phyloP scores from a whole-genome alignment of 2,113 vertebrate species.

The Neolamprologus falcicula region DNA sequence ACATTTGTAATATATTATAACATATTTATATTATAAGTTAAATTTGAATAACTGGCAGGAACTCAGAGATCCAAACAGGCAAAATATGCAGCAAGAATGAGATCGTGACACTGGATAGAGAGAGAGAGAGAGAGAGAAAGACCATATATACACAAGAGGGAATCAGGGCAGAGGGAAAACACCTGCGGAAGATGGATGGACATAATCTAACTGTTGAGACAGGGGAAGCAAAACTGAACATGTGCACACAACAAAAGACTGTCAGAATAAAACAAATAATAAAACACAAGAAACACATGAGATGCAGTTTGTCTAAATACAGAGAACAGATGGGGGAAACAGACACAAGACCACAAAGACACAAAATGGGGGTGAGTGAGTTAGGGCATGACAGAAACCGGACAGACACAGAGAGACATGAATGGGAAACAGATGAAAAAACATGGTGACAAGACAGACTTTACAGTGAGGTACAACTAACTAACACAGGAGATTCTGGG shows the following conservation, averaged over 20 bases:
- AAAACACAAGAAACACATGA: neutral
- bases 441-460: neutral
- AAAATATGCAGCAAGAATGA: neutral
- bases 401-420: neutral
- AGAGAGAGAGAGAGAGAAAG: fast-evolving
- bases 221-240: neutral
- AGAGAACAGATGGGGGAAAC: fast-evolving
- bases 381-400: neutral
- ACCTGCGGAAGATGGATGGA: neutral
- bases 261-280: neutral
- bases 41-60: neutral
- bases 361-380: fast-evolving
- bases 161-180: neutral
- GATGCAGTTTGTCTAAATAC: neutral
- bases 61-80: neutral
- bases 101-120: fast-evolving
- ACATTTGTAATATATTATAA: fast-evolving
- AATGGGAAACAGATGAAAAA: neutral
- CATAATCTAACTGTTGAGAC: neutral
- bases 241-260: neutral
- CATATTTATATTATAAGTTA: neutral
- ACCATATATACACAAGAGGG: fast-evolving
- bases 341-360: fast-evolving
- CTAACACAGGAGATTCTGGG: neutral
- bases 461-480: neutral